phyloP scores from a whole-genome alignment of 2,113 vertebrate genomes.

The Thalassarche chlororhynchos region DNA sequence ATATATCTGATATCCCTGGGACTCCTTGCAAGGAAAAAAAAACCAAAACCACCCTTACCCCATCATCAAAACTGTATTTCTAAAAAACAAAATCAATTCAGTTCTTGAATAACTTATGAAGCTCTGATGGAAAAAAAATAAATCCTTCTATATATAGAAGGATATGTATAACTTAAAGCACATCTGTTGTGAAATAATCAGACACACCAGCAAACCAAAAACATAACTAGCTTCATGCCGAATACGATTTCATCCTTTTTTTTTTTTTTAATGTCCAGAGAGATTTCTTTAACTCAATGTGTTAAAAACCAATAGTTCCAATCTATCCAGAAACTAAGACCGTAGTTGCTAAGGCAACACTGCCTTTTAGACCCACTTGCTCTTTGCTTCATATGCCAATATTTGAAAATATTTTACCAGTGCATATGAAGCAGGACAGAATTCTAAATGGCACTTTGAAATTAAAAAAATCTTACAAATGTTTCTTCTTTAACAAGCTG shows the following conservation, averaged over 20 bases:
- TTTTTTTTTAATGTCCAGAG: not conserved
- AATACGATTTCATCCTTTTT: not conserved
- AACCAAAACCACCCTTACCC: not conserved
- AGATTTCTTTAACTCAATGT: not conserved
- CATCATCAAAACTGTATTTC: not conserved
- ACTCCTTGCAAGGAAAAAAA: not conserved
- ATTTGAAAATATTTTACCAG: not conserved
- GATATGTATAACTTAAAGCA: not conserved
- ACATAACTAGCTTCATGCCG: accelerated
- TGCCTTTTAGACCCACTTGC: not conserved
- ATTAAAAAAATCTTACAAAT: not conserved
- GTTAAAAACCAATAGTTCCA: not conserved
- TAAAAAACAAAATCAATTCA: not conserved
- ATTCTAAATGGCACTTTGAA: not conserved
- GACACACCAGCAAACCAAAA: not conserved
- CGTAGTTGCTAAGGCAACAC: not conserved
- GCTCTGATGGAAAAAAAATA: not conserved
- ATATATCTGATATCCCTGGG: not conserved
- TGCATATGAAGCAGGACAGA: not conserved
- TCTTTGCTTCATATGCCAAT: not conserved
- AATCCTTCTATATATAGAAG: not conserved
- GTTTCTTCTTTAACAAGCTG: too few species aligned
- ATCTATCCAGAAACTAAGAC: not conserved
- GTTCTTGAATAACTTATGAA: not conserved
- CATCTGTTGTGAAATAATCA: not conserved